Percentiles rank a stretch among this genome's conserved stretches.
Evolutionary conservation across 2,113 vertebrate genomes (phyloP).

Genomic region (Macaca nemestrina): DNA sequence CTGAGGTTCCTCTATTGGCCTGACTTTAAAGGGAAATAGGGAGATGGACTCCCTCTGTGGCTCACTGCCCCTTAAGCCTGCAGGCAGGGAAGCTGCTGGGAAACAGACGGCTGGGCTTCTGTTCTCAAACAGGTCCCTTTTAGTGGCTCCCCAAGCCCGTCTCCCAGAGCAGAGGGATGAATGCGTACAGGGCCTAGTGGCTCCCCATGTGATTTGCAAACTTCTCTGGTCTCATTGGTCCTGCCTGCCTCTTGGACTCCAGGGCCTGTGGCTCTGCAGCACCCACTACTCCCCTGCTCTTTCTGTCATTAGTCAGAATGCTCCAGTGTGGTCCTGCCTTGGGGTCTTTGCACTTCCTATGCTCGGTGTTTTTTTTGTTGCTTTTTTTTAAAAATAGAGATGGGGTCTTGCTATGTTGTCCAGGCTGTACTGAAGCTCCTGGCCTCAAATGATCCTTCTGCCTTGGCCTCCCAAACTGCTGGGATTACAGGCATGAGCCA

Average conservation of each 20-base stretch:
- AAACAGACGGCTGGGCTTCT: not conserved
- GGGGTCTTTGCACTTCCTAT: not conserved
- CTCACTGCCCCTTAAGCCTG: not conserved
- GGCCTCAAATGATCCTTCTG: no score
- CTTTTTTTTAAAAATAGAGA: no score
- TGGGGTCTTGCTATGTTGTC: not conserved
- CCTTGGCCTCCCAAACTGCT: no score
- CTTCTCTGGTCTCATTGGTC: not conserved
- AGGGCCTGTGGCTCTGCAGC: not conserved
- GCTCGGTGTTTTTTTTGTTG: no score
- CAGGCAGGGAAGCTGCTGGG: not conserved
- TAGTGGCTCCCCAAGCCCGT: no score
- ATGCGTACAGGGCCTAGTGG: no score
- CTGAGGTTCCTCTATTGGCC: no score
- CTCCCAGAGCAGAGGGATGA: not conserved
- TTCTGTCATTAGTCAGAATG: not conserved
- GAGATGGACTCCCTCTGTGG: fast-evolving
- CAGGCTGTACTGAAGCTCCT: no score
- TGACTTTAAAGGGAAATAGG: not conserved
- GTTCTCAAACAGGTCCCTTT: not conserved
- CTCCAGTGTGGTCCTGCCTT: not conserved
- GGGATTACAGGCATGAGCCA: no score
- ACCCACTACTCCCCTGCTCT: not conserved
- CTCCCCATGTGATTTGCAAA: no score
- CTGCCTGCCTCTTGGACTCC: no score